Evolutionary conservation across 2,888 invertebrate species (phyloP).

Genomic region (Syrista parreyssii): DNA sequence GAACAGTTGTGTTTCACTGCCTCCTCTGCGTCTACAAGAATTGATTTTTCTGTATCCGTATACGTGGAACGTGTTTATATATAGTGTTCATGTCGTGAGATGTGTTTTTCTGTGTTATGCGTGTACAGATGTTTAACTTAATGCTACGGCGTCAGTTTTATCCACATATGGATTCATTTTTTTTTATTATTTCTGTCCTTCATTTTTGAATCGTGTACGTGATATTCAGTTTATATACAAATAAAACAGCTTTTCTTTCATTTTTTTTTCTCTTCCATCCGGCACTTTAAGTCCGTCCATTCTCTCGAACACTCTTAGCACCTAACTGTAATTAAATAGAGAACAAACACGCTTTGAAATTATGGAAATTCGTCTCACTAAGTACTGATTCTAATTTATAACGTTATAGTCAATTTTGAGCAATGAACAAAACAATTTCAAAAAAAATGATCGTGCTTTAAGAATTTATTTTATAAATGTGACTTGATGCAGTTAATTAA

Average conservation of each 20-base stretch:
- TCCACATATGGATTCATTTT: constrained; percentile 13
- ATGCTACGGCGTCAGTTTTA: not conserved
- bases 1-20: not conserved
- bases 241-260: constrained; percentile 47
- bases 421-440: not conserved
- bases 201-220: constrained; percentile 18
- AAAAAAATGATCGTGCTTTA: not conserved
- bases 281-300: constrained; percentile 46
- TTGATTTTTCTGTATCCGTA: not conserved
- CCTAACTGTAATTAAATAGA: constrained; percentile 51
- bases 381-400: not conserved
- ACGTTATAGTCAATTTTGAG: not conserved
- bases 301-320: constrained; percentile 45
- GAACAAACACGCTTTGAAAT: constrained; percentile 25
- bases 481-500: not conserved
- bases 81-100: not conserved
- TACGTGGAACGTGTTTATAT: not conserved
- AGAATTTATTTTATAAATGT: not conserved
- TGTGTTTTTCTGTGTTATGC: not conserved
- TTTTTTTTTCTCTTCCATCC: constrained; percentile 45
- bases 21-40: not conserved
- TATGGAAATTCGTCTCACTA: not conserved
- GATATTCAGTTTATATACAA: constrained; percentile 49
- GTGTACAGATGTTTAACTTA: not conserved
- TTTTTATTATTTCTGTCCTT: constrained; percentile 18